Evolutionary conservation across 1,140 invertebrate species (phyloP).

Genomic region (Atta colombica): DNA sequence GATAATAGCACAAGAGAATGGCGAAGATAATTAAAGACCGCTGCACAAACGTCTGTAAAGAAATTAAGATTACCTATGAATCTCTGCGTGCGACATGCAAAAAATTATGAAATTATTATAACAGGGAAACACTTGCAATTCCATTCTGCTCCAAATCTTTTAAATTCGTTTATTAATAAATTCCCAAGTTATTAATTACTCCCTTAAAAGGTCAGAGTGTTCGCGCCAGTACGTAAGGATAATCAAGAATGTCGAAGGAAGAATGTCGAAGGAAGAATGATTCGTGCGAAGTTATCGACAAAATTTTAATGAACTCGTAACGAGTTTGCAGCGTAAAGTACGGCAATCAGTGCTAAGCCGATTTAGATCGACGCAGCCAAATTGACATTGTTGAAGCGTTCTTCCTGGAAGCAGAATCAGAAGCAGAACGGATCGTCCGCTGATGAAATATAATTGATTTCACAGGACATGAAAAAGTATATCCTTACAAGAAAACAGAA

Average conservation of each 20-base stretch:
- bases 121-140: background rate
- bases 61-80: background rate
- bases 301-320: slow-evolving; percentile 51
- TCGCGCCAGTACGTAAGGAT: background rate
- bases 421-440: background rate
- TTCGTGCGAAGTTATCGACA: slow-evolving; percentile 12
- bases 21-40: slow-evolving; percentile 77
- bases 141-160: background rate
- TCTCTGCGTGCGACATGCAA: background rate
- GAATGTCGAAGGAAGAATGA: slow-evolving; percentile 2
- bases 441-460: background rate
- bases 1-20: slow-evolving; percentile 76
- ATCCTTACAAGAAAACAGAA: background rate
- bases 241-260: background rate
- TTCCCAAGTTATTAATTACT: background rate
- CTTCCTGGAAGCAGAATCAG: background rate
- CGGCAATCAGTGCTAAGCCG: slow-evolving; percentile 26
- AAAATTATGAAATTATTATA: background rate
- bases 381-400: background rate
- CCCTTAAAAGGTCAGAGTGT: background rate
- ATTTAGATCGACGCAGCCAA: background rate
- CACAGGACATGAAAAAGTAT: too few species aligned
- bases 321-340: slow-evolving; percentile 26
- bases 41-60: slow-evolving; percentile 76
- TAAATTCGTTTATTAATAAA: slow-evolving; percentile 28